Evolutionary conservation across 2,888 invertebrate genomes (phyloP).

Genomic region (Holacanthella duospinosa): DNA sequence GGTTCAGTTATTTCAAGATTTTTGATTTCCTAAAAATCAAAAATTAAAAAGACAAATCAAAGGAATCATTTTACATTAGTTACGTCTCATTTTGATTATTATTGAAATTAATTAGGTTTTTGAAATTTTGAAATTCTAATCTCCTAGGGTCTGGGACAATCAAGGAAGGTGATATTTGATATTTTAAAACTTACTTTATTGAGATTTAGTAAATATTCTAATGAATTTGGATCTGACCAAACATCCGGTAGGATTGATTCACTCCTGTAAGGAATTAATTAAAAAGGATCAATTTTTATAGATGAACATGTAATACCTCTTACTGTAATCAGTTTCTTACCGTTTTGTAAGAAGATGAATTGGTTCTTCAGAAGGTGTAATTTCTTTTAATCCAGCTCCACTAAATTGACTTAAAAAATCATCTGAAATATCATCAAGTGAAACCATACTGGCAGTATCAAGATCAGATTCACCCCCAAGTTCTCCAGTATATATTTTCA

Average conservation of each 20-base stretch:
- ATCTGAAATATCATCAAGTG: background rate
- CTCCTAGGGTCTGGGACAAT: too few species aligned
- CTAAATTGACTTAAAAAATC: background rate
- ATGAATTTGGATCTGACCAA: conserved; percentile 24
- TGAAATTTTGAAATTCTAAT: too few species aligned
- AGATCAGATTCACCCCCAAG: background rate
- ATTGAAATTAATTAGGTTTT: too few species aligned
- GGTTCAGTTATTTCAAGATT: conserved; percentile 6
- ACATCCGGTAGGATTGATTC: conserved; percentile 24
- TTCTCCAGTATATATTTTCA: too few species aligned
- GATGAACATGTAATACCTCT: background rate
- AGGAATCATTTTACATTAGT: too few species aligned
- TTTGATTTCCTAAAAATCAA: background rate
- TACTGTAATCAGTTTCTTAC: background rate
- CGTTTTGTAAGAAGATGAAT: background rate
- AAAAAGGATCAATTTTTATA: background rate
- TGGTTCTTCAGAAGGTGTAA: background rate
- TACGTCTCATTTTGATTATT: too few species aligned
- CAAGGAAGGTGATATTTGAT: too few species aligned
- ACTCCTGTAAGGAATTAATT: conserved; percentile 21
- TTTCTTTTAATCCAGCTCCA: background rate
- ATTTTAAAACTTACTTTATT: too few species aligned
- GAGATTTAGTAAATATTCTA: background rate
- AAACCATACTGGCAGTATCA: background rate
- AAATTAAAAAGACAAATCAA: too few species aligned